phyloP scores from a whole-genome alignment of 2,888 invertebrate species.

The Timema cristinae region DNA sequence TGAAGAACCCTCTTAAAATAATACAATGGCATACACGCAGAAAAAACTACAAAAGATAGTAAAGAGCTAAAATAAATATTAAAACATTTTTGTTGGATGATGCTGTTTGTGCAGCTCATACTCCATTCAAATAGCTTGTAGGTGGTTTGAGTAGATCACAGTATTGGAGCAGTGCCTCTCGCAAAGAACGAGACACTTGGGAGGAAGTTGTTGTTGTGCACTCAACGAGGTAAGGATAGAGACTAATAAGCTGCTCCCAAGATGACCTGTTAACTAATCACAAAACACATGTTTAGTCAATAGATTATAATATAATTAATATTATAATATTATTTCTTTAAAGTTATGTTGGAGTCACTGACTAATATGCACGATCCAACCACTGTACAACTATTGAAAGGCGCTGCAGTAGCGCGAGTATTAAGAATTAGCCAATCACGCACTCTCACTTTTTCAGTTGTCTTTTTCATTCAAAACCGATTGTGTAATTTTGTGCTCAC shows the following conservation, averaged over 20 bases:
- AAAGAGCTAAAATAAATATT: no score
- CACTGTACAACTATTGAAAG: no score
- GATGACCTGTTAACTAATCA: conserved; percentile 77
- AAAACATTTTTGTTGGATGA: no score
- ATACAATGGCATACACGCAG: no score
- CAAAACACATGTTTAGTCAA: conserved; percentile 28
- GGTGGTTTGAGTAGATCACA: conserved; percentile 73
- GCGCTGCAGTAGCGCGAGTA: no score
- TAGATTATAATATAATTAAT: background rate
- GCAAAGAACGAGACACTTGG: conserved; percentile 73
- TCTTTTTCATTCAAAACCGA: no score
- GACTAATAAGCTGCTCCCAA: conserved; percentile 88
- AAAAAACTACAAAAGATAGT: no score
- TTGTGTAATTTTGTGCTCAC: no score
- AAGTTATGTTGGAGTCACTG: background rate
- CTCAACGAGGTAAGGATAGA: conserved; percentile 87
- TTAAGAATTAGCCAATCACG: no score
- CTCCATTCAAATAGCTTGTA: conserved; percentile 20
- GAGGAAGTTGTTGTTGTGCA: conserved; percentile 76
- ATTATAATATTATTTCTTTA: conserved; percentile 1
- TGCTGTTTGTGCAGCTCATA: background rate
- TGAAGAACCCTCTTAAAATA: no score
- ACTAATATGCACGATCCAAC: no score
- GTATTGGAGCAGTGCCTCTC: conserved; percentile 85
- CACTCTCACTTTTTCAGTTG: no score